Base-by-base conservation (phyloP, 1,140 invertebrate genomes). In the Ectropis grisescens region DNA sequence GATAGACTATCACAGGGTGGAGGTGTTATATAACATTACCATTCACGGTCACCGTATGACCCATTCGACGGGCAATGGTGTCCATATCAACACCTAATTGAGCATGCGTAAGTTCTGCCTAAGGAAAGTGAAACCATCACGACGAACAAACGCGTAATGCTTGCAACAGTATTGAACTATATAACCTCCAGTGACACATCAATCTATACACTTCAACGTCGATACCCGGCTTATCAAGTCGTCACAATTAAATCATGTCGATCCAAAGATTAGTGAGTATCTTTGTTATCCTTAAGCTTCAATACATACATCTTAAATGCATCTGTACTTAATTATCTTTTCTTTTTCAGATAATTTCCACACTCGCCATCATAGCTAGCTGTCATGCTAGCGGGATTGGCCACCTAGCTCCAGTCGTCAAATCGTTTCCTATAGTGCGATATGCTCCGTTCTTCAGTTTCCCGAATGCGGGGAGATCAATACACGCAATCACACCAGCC, bases 91-190 rank as follows among this genome's bases (percentile, higher is more conserved):
- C 57, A 67, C 61, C 61, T 64, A 60, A 78, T 76, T 69, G 58
- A 52, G 60, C 56, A 72, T 68, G 62, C 68, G 39, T 37, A 47
- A 47, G 65, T 76, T 72, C 76, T 70, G 58, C 29, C 65, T 47
- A 74, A 66, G 70, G 61, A 80, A 81, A 81, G 76, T 78, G 76
- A 81, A 81, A 81, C 46, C 55, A 36, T 33, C 33, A 13, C 47
- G 49, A 64, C 52, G 38, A 42, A 66, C 65, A 70, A 61, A 65
- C 4, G 61, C 58, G 60, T 61, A 67, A 71, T 59, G 55, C 62
- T 76, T 81, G 69, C 76, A 78, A 74, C 71, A 81, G 54, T 70
- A 54, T n/a, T 70, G 61, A 71, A 75, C 62, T 81, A 81, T 81
- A 81, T 76, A 81, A 72, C 51, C 54, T 54, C 58, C 49, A 53